phyloP scores from a whole-genome alignment of 1,140 invertebrate genomes.

The Euschistus heros region DNA sequence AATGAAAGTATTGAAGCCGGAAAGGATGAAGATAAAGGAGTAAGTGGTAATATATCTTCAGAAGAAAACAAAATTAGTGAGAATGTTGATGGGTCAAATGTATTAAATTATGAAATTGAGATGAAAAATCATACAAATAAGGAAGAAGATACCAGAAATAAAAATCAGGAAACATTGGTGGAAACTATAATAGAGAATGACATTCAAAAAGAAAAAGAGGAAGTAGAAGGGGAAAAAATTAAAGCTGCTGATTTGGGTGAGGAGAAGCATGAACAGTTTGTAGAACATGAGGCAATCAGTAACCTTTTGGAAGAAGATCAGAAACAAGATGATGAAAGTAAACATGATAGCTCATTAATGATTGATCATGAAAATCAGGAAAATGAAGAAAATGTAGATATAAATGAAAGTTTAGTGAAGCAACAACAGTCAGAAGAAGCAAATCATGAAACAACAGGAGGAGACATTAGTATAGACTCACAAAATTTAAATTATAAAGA shows the following conservation, averaged over 20 bases:
- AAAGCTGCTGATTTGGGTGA: too few relatives aligned
- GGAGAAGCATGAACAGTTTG: too few relatives aligned
- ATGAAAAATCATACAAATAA: slow-evolving; percentile 10
- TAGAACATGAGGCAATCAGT: slow-evolving; percentile 2
- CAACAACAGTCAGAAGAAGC: not conserved
- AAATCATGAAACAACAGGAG: not conserved
- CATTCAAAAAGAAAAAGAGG: slow-evolving; percentile 36
- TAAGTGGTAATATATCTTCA: not conserved
- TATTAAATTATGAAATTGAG: slow-evolving; percentile 11
- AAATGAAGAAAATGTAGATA: slow-evolving; percentile 9
- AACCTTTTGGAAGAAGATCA: slow-evolving; percentile 24
- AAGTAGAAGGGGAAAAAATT: slow-evolving; percentile 24
- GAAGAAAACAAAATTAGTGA: slow-evolving; percentile 8
- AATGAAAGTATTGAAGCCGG: too few relatives aligned
- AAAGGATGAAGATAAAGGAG: not conserved
- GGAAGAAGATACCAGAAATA: slow-evolving; percentile 13
- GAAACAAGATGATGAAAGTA: slow-evolving; percentile 8
- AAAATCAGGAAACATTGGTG: slow-evolving; percentile 31
- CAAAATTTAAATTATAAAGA: not conserved
- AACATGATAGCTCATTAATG: slow-evolving; percentile 23
- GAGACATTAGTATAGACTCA: not conserved
- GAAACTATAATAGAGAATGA: slow-evolving; percentile 34
- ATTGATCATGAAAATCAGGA: slow-evolving; percentile 16
- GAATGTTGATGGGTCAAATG: slow-evolving; percentile 3
- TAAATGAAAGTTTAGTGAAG: not conserved